Base-by-base conservation (phyloP, 2,888 invertebrate species). In the Seira ritae region DNA sequence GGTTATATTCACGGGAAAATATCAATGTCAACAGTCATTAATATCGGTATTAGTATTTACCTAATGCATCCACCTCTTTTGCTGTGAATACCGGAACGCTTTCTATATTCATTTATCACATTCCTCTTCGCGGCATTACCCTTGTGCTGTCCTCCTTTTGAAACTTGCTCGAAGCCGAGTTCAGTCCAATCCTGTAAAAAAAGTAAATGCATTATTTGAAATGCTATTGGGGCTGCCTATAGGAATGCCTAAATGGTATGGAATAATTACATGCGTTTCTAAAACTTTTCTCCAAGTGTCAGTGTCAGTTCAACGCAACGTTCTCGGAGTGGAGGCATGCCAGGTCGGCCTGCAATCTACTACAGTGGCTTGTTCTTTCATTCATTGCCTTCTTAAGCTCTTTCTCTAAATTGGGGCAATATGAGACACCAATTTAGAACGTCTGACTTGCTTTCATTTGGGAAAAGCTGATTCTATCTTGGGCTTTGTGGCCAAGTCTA, bases 61-160 rank as follows among this genome's bases (percentile, higher is more conserved):
- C 96, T 24, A 96, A 90, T 31, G 93, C 94, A 71, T 94, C 92
- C 0, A 95, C 92, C 80, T 94, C 92, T 4, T 91, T 91, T 0
- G 94, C 94, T 69, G 93, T 91, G 0, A 93, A 89, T 1, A 79
- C 92, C 55, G 91, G 91, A 19, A 97, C 66, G 37, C 23, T 20
- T 69, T 84, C 93, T 92, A 0, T 93, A 90, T 0, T 93, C 90
- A 70, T 90, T 89, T 42, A 89, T 89, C 1, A 83, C 77, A 24
- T 85, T 83, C 80, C 84, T 80, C 73, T 83, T 87, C 0, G 81
- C 79, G 15, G 77, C 70, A 60, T 87, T 85, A 31, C 82, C 82
- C 31, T 85, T 79, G 23, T 68, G 70, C 19, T 73, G 69, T 17
- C 65, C 31, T 60, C 70, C 69, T 50, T 68, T 55, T 1, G 86